phyloP scores from a whole-genome alignment of 2,113 vertebrate species.

The Eptesicus fuscus region DNA sequence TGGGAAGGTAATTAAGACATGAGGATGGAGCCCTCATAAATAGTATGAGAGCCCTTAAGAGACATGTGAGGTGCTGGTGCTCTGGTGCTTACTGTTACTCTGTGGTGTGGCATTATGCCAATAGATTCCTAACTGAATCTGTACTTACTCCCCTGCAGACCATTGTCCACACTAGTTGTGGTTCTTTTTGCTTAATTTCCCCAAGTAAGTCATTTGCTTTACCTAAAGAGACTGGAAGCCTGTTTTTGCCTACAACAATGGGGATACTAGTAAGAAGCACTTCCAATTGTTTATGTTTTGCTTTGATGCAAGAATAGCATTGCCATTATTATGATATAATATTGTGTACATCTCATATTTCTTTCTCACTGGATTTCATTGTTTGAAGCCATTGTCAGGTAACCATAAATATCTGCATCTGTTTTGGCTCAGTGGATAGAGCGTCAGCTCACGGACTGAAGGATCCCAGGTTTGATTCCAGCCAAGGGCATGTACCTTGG shows the following conservation, averaged over 20 bases:
- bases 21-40: not conserved
- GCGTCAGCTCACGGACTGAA: too few relatives aligned
- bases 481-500: too few relatives aligned
- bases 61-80: not conserved
- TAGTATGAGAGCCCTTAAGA: not conserved
- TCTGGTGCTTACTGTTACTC: not conserved
- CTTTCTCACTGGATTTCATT: not conserved
- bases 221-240: not conserved
- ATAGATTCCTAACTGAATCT: not conserved
- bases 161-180: not conserved
- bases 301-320: not conserved
- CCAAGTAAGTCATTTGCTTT: constrained; percentile 9
- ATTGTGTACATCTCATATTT: not conserved
- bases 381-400: not conserved
- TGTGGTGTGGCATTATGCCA: not conserved
- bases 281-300: not conserved
- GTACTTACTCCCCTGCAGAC: not conserved
- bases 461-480: too few relatives aligned
- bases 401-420: not conserved
- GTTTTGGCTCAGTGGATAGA: too few relatives aligned
- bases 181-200: not conserved
- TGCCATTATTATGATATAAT: not conserved
- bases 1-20: not conserved
- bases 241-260: not conserved
- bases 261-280: not conserved